These are phyloP conservation scores for Rhimphoctona megacephalus DNA, from an alignment of 2,888 invertebrate genomes.

Conservation along the genomic window DNA sequence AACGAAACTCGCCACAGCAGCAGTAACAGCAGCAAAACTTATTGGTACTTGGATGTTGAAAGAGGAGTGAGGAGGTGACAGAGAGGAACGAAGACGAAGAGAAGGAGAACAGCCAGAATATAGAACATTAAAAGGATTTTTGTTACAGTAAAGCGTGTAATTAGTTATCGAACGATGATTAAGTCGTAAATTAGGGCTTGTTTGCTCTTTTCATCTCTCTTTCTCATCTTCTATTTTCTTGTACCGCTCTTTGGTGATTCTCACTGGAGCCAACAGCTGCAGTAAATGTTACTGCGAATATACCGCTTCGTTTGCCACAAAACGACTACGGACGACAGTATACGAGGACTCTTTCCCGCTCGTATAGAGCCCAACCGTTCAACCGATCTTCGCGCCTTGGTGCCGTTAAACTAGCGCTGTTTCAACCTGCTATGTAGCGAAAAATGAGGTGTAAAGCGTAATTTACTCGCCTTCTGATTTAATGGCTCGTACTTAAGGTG, in stretches of 20 bases:
- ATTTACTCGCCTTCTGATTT: conserved; percentile 71
- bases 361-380: conserved; percentile 46
- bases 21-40: conserved; percentile 40
- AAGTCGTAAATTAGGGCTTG: conserved; percentile 73
- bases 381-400: conserved; percentile 61
- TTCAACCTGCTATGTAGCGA: conserved; percentile 65
- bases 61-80: conserved; percentile 32
- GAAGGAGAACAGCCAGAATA: conserved; percentile 64
- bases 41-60: conserved; percentile 43
- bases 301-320: conserved; percentile 39
- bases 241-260: conserved; percentile 36
- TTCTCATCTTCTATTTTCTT: conserved; percentile 37
- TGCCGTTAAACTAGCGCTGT: conserved; percentile 68
- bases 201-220: conserved; percentile 61
- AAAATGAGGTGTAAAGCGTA: conserved; percentile 72
- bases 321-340: conserved; percentile 45
- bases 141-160: conserved; percentile 71
- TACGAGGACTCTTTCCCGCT: conserved; percentile 31
- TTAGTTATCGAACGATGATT: conserved; percentile 74
- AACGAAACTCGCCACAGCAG: conserved; percentile 37
- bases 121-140: conserved; percentile 65
- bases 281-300: conserved; percentile 59
- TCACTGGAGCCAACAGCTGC: conserved; percentile 57
- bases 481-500: conserved; percentile 59
- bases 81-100: not conserved